Evolutionary conservation across 2,888 invertebrate species (phyloP).

Genomic region (Phalangium opilio): DNA sequence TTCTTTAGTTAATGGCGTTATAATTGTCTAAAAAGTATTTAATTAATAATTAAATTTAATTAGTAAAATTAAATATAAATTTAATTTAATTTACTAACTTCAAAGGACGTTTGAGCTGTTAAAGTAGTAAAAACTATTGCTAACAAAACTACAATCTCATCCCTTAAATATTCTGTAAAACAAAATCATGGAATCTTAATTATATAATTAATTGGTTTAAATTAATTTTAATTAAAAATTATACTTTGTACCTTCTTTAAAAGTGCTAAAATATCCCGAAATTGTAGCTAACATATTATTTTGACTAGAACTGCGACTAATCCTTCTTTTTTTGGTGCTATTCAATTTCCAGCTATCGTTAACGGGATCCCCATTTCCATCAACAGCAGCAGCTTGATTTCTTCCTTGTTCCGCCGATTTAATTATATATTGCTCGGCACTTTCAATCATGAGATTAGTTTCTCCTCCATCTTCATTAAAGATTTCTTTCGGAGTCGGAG

Average conservation of each 20-base stretch:
- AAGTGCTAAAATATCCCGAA: too few relatives aligned
- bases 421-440: background rate
- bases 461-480: background rate
- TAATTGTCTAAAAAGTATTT: slow-evolving; percentile 27
- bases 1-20: slow-evolving; percentile 30
- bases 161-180: slow-evolving; percentile 31
- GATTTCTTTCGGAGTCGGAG: background rate
- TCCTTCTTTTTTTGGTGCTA: too few relatives aligned
- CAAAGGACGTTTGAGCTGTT: slow-evolving; percentile 33
- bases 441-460: background rate
- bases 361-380: too few relatives aligned
- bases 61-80: too few relatives aligned
- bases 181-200: background rate
- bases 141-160: slow-evolving; percentile 32
- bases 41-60: background rate
- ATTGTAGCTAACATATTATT: too few relatives aligned
- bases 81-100: slow-evolving; percentile 25
- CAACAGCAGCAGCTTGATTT: too few relatives aligned
- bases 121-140: slow-evolving; percentile 31
- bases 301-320: too few relatives aligned
- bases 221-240: too few relatives aligned
- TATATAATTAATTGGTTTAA: background rate
- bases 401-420: background rate
- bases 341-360: too few relatives aligned
- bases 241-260: too few relatives aligned